Conservation (phyloP, 2,888 invertebrate species). For the Linnaemya tessellans region DNA sequence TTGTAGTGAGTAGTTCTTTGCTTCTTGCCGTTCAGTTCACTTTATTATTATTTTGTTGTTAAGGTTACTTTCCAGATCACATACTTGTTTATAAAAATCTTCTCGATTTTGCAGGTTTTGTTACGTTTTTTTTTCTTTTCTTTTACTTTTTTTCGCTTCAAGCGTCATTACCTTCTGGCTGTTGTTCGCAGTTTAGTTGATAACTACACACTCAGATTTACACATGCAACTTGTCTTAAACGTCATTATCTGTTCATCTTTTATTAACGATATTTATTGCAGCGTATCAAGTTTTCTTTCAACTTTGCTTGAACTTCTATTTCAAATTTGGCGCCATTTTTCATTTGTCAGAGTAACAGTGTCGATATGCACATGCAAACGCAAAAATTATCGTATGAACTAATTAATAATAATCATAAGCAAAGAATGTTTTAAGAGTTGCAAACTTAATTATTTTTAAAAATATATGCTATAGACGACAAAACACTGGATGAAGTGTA, state of each 20-base stretch:
- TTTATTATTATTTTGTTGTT: constrained; percentile 25
- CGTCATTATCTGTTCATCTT: constrained; percentile 31
- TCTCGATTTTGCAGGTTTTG: constrained; percentile 50
- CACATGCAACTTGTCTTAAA: constrained; percentile 19
- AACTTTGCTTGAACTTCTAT: not conserved
- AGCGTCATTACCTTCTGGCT: constrained; percentile 60
- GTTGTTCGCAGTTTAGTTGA: constrained; percentile 61
- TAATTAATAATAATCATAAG: too few relatives aligned
- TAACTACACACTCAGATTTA: constrained; percentile 23
- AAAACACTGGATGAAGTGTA: too few relatives aligned
- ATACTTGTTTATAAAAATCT: constrained; percentile 42
- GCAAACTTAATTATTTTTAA: not conserved
- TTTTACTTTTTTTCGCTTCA: constrained; percentile 6
- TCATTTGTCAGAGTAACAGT: constrained; percentile 27
- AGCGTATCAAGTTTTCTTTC: constrained; percentile 15
- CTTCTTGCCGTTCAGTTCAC: constrained; percentile 39
- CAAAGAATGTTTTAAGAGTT: not conserved
- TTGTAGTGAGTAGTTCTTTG: constrained; percentile 40
- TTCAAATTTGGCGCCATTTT: not conserved
- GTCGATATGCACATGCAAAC: not conserved
- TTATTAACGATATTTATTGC: constrained; percentile 26
- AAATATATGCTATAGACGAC: too few relatives aligned
- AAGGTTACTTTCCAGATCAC: constrained; percentile 49
- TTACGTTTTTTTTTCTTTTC: constrained; percentile 13
- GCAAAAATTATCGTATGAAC: too few relatives aligned